Percentiles rank a stretch among this genome's conserved stretches.
These are phyloP conservation scores for Gortyna flavago DNA, from an alignment of 2,888 invertebrate species.

Conservation along the genomic window DNA sequence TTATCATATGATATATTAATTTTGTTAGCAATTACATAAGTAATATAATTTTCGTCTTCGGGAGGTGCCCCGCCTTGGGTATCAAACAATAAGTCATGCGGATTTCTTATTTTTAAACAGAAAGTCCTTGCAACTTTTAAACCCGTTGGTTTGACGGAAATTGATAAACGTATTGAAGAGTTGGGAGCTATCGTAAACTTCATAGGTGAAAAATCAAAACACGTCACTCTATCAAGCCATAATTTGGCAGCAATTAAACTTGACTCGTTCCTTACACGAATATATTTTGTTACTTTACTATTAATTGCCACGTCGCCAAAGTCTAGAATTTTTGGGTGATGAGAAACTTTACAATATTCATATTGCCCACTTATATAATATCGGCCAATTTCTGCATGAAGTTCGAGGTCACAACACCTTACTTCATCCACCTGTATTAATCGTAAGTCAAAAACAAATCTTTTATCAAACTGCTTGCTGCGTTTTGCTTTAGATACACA, in stretches of 20 bases:
- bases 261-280: conserved; percentile 86
- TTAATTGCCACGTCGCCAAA: conserved; percentile 85
- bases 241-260: conserved; percentile 80
- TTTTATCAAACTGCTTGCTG: conserved; percentile 74
- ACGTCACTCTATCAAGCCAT: conserved; percentile 79
- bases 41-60: conserved; percentile 73
- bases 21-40: conserved; percentile 74
- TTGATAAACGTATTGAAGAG: conserved; percentile 73
- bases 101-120: conserved; percentile 79
- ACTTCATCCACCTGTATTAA: conserved; percentile 81
- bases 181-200: conserved; percentile 80
- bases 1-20: conserved; percentile 75
- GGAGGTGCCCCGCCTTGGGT: conserved; percentile 32
- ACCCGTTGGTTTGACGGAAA: conserved; percentile 79
- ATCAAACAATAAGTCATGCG: conserved; percentile 69
- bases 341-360: conserved; percentile 84
- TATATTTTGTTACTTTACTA: conserved; percentile 76
- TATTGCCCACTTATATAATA: conserved; percentile 90
- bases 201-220: conserved; percentile 82
- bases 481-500: conserved; percentile 81
- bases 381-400: conserved; percentile 85
- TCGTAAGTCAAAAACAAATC: conserved; percentile 84
- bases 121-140: conserved; percentile 74
- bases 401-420: conserved; percentile 81
- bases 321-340: conserved; percentile 85